These are phyloP conservation scores for Eospalax fontanierii DNA, from an alignment of 2,797 vertebrate species.

Conservation along the genomic window DNA sequence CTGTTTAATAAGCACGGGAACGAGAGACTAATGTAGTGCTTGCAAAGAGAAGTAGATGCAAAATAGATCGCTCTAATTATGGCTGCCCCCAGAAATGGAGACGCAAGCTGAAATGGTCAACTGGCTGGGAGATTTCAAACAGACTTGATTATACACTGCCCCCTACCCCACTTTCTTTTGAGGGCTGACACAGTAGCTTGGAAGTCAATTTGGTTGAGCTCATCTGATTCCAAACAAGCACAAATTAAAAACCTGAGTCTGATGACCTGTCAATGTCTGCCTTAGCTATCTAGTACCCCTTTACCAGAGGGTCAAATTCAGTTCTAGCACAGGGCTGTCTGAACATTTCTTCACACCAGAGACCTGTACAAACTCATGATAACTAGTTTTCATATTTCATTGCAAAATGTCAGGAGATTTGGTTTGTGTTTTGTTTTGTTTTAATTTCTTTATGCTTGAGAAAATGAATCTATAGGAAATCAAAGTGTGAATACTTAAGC, in stretches of 20 bases:
- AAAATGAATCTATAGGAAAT: constrained; percentile 86
- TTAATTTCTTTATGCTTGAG: constrained; percentile 78
- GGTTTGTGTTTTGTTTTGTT: constrained; percentile 80
- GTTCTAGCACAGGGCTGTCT: constrained; percentile 56
- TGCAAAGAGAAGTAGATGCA: constrained; percentile 91
- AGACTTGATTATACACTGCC: constrained; percentile 83
- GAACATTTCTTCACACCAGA: constrained; percentile 68
- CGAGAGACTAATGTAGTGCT: constrained; percentile 91
- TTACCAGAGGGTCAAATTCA: constrained; percentile 71
- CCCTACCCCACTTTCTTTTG: constrained; percentile 71
- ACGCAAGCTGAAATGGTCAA: constrained; percentile 88
- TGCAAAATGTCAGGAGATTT: constrained; percentile 79
- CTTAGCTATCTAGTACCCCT: constrained; percentile 70
- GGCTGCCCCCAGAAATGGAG: constrained; percentile 88
- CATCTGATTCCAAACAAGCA: constrained; percentile 80
- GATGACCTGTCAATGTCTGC: constrained; percentile 74
- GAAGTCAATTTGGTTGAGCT: constrained; percentile 81
- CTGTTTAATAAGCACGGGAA: constrained; percentile 91
- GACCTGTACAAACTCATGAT: constrained; percentile 54
- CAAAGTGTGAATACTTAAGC: constrained; percentile 83
- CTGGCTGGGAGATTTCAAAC: constrained; percentile 87
- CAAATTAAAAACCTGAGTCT: constrained; percentile 76
- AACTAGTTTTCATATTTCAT: constrained; percentile 66
- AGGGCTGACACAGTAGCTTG: constrained; percentile 80
- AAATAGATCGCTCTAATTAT: constrained; percentile 91